These are phyloP conservation scores for Drosophila glabriapex DNA, from an alignment of 2,888 invertebrate genomes.

Conservation along the genomic window DNA sequence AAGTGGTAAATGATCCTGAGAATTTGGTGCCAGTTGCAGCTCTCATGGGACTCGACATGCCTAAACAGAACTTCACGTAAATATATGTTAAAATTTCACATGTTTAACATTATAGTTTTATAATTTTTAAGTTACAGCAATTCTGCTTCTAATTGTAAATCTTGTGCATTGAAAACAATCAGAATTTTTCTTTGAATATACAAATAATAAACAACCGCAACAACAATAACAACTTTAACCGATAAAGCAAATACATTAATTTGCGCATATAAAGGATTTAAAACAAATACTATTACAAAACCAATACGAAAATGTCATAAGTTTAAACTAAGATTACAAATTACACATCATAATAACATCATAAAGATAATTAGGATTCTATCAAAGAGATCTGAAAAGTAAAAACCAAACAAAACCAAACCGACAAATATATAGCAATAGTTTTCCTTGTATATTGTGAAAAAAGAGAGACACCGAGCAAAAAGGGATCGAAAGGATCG, in stretches of 20 bases:
- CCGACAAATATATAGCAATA: conserved; percentile 49
- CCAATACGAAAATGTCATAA: conserved; percentile 55
- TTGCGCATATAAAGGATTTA: conserved; percentile 26
- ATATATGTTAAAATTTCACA: conserved; percentile 51
- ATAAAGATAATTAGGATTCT: conserved; percentile 56
- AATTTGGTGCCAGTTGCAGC: not conserved
- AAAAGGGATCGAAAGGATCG: conserved; percentile 45
- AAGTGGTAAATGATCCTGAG: not conserved
- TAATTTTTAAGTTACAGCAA: conserved; percentile 85
- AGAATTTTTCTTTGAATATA: conserved; percentile 85
- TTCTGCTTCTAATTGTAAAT: conserved; percentile 86
- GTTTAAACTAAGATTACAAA: conserved; percentile 68
- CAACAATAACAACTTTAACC: conserved; percentile 30
- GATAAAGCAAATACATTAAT: conserved; percentile 27
- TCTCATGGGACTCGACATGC: conserved; percentile 27
- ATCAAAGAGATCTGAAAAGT: conserved; percentile 46
- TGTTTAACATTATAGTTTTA: conserved; percentile 58
- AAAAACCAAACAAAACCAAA: conserved; percentile 33
- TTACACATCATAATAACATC: conserved; percentile 42
- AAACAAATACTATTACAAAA: conserved; percentile 51
- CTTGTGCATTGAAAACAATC: conserved; percentile 85
- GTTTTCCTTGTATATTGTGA: conserved; percentile 48
- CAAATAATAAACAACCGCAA: conserved; percentile 49
- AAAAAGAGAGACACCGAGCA: conserved; percentile 21
- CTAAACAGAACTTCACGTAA: conserved; percentile 46